Evolutionary conservation across 2,113 vertebrate genomes (phyloP).

Genomic region (Callocephalon fimbriatum): DNA sequence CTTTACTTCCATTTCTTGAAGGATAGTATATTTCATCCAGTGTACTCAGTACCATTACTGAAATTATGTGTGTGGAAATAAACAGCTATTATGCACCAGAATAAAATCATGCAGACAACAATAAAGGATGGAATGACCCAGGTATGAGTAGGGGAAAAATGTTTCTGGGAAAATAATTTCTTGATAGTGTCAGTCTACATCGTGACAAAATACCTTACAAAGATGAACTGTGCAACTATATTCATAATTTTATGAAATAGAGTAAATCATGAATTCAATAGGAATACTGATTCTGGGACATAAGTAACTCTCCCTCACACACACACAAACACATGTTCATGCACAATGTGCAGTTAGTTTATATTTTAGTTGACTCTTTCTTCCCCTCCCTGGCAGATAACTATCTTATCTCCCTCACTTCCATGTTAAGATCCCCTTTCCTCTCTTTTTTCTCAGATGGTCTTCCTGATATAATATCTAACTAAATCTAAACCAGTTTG

Average conservation of each 20-base stretch:
- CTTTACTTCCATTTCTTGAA: not conserved
- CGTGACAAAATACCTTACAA: not conserved
- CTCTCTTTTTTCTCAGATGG: not conserved
- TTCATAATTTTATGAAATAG: not conserved
- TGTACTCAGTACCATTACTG: not conserved
- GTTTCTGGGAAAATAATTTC: not conserved
- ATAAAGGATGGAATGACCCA: not conserved
- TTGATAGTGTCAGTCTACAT: not conserved
- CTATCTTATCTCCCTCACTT: not conserved
- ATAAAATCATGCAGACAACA: not conserved
- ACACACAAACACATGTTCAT: too few relatives aligned
- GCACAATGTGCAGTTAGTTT: not conserved
- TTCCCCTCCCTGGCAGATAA: not conserved
- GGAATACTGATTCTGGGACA: not conserved
- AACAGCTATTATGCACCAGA: not conserved
- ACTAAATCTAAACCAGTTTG: not conserved
- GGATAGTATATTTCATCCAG: not conserved
- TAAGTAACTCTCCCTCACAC: not conserved
- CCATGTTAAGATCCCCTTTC: not conserved
- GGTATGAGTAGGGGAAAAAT: not conserved
- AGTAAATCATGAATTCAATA: not conserved
- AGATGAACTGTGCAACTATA: not conserved
- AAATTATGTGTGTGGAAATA: not conserved
- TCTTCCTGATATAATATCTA: not conserved
- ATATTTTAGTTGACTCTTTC: not conserved